Base-by-base conservation (phyloP, 1,140 invertebrate genomes). In the Dendroctonus valens region DNA sequence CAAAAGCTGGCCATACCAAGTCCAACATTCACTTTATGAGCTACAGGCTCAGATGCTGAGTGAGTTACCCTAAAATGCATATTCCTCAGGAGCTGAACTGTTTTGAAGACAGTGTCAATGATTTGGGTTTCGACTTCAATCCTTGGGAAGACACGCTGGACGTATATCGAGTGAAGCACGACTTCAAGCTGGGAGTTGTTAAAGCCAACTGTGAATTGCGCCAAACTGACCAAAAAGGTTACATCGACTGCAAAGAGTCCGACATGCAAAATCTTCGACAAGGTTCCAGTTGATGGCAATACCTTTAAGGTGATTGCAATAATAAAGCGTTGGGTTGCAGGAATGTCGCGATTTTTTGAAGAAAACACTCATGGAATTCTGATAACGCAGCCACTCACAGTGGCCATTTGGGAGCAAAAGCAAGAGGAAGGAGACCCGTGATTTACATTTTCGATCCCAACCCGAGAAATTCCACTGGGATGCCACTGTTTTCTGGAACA, bases 381-480 rank as follows among this genome's bases (percentile, higher is more conserved):
- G 7, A 77, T 81, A 74, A 79, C 79, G 5, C 73, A 75, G 37
- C 74, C 77, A 11, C 71, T 79, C 52, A 79, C 80, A 0, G 75
- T 80, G 46, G 79, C 78, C 0, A 74, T 84, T 42, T 84, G 82
- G 81, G 73, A 80, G n/a, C 76, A 77, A 15, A 53, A 71, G 0
- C 78, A 72, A 14, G 61, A 68, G 3, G 61, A 69, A 0, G 49
- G 55, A 48, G 73, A 37, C 48, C 77, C 12, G 6, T 76, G 0
- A 79, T 75, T 61, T 84, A 82, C 67, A 78, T 84, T 78, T 78
- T 81, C 73, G 81, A 84, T 75, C 81, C 82, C 0, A 80, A 82
- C 67, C 77, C 80, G 5, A 78, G 81, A 41, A 81, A 81, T 3
- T 72, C 79, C n/a, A 80, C 79, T 0, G 82, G 82, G 0, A 72